phyloP scores from a whole-genome alignment of 2,797 vertebrate genomes.

The Gymnothorax javanicus region DNA sequence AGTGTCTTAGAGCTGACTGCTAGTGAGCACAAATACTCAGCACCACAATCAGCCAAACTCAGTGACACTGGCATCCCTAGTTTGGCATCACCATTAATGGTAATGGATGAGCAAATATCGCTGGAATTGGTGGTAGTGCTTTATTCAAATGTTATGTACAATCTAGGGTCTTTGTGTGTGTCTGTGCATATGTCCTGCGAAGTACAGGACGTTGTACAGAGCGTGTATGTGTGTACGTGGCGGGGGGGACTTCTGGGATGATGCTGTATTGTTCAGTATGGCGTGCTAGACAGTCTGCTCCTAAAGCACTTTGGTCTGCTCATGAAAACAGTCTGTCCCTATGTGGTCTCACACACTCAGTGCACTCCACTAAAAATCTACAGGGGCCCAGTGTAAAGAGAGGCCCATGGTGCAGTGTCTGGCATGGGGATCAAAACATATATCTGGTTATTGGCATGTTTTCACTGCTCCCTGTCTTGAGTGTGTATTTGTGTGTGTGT shows the following conservation, averaged over 20 bases:
- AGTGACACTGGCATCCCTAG: neutral
- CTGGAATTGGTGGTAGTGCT: neutral
- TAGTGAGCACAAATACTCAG: neutral
- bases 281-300: neutral
- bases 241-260: too few species aligned
- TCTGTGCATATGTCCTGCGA: too few species aligned
- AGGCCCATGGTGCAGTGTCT: neutral
- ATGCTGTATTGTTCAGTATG: too few species aligned
- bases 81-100: neutral
- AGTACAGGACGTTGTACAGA: too few species aligned
- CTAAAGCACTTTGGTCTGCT: neutral
- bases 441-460: too few species aligned
- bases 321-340: neutral
- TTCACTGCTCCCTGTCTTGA: neutral
- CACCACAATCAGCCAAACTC: neutral
- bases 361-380: neutral
- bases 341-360: neutral
- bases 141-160: neutral
- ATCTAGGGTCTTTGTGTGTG: neutral
- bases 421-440: too few species aligned
- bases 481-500: conserved; percentile 24
- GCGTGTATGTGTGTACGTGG: too few species aligned
- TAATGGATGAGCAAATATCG: neutral
- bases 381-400: neutral
- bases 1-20: too few species aligned